These are phyloP conservation scores for Perithous albicinctus DNA, from an alignment of 2,888 invertebrate species.

Conservation along the genomic window DNA sequence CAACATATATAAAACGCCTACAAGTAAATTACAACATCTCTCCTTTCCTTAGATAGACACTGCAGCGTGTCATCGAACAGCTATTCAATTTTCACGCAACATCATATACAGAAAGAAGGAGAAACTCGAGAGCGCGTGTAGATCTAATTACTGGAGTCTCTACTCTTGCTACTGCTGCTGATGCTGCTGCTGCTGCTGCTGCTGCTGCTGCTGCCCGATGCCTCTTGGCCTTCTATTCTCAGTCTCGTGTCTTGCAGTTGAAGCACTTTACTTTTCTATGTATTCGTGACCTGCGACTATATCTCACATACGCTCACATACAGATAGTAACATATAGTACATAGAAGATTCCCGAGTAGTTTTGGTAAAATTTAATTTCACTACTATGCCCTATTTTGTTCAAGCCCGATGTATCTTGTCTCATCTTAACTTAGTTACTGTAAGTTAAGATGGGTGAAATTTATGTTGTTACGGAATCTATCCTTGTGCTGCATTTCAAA, in stretches of 20 bases:
- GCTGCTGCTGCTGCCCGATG: background rate
- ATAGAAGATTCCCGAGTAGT: background rate
- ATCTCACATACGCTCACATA: background rate
- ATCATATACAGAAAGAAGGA: background rate
- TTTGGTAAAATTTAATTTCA: background rate
- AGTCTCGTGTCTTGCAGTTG: background rate
- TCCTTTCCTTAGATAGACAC: background rate
- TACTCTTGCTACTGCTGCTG: background rate
- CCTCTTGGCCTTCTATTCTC: background rate
- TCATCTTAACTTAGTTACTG: background rate
- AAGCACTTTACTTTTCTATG: background rate
- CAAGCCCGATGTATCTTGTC: slow-evolving; percentile 2
- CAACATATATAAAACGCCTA: background rate
- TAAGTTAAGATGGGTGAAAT: background rate
- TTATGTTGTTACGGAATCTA: slow-evolving; percentile 3
- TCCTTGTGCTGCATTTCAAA: slow-evolving; percentile 3
- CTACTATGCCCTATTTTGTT: background rate
- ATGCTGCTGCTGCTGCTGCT: background rate
- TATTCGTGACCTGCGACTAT: background rate
- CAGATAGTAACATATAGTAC: background rate
- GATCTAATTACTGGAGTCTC: slow-evolving; percentile 39
- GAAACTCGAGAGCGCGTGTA: background rate
- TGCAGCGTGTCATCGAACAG: background rate
- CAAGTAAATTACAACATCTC: slow-evolving; percentile 20
- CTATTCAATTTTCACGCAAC: slow-evolving; percentile 30